phyloP scores from a whole-genome alignment of 2,888 invertebrate genomes.

The Rhorus exstirpatorius region DNA sequence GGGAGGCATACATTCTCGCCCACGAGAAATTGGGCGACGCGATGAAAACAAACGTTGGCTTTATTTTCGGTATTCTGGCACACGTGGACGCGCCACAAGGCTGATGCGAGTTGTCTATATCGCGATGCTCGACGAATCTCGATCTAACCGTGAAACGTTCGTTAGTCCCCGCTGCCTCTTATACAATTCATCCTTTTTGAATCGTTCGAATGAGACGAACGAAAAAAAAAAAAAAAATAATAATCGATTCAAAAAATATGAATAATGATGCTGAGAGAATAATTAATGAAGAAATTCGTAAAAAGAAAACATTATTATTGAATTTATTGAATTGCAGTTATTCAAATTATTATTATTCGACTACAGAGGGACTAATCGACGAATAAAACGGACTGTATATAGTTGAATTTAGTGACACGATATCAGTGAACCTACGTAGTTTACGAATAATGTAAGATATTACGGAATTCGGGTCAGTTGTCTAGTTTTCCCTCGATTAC shows the following conservation, averaged over 20 bases:
- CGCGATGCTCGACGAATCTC: slow-evolving; percentile 15
- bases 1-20: slow-evolving; percentile 17
- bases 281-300: too few relatives aligned
- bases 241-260: not conserved
- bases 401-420: slow-evolving; percentile 8
- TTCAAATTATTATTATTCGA: too few relatives aligned
- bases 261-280: too few relatives aligned
- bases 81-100: slow-evolving; percentile 21
- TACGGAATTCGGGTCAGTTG: slow-evolving; percentile 47
- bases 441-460: slow-evolving; percentile 30
- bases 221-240: not conserved
- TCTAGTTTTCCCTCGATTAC: slow-evolving; percentile 59
- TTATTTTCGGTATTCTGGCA: slow-evolving; percentile 43
- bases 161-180: slow-evolving; percentile 21
- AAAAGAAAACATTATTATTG: too few relatives aligned
- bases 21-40: slow-evolving; percentile 25
- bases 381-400: not conserved
- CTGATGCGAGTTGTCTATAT: slow-evolving; percentile 15
- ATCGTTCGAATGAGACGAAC: not conserved
- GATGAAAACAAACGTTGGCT: slow-evolving; percentile 35
- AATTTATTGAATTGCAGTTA: too few relatives aligned
- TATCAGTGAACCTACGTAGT: not conserved
- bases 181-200: not conserved
- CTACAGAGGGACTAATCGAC: too few relatives aligned
- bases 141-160: slow-evolving; percentile 23